These are phyloP conservation scores for Acronicta alni DNA, from an alignment of 2,888 invertebrate genomes.

Conservation along the genomic window DNA sequence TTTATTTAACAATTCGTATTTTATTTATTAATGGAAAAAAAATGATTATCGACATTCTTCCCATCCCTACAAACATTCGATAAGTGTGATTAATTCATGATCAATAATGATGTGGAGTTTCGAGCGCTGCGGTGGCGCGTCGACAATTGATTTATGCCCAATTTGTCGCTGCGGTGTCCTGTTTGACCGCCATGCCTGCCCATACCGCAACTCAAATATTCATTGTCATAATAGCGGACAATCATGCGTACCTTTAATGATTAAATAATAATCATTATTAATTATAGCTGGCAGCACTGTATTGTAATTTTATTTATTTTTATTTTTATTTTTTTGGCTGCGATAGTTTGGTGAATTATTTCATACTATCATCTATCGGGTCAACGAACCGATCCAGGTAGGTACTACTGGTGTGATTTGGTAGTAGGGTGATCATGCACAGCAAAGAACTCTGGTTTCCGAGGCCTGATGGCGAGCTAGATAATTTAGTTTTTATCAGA, in stretches of 20 bases:
- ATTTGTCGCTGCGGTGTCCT: constrained; percentile 77
- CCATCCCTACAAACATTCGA: constrained; percentile 71
- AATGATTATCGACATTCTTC: constrained; percentile 23
- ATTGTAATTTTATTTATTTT: too few species aligned
- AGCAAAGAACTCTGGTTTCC: too few species aligned
- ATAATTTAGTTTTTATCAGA: too few species aligned
- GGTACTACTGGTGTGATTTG: too few species aligned
- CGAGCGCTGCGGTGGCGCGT: constrained; percentile 68
- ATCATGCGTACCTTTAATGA: constrained; percentile 27
- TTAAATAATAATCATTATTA: constrained; percentile 24
- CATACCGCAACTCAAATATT: constrained; percentile 62
- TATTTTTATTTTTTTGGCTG: not conserved
- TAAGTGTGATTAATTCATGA: constrained; percentile 86
- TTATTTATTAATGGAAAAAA: too few species aligned
- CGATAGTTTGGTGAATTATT: not conserved
- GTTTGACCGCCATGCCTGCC: constrained; percentile 67
- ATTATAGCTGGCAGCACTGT: constrained; percentile 3
- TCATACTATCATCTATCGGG: too few species aligned
- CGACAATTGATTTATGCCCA: constrained; percentile 80
- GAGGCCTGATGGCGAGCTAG: too few species aligned
- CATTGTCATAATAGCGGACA: constrained; percentile 51
- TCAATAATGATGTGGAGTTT: constrained; percentile 74
- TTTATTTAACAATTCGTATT: too few species aligned
- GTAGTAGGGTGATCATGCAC: too few species aligned
- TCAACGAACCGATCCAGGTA: too few species aligned